Evolutionary conservation across 2,797 vertebrate species (phyloP), one percentile per base, ranked within the genome.

Genomic region (Mormyrops boulengeri): DNA sequence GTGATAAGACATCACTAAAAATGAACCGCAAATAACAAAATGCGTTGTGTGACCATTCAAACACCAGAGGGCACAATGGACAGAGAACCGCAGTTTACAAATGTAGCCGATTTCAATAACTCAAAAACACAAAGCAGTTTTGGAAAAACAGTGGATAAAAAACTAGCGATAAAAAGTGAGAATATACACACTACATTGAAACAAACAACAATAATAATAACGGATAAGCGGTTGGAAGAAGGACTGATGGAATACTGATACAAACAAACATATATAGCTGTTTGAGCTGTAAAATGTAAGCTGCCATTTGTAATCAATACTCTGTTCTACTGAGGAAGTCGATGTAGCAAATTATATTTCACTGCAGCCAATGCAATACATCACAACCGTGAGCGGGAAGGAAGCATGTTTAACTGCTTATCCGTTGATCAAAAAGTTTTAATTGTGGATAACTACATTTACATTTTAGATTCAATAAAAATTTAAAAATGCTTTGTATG

Each of bases 21-120:
- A 8, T 77, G 69, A 77, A 80, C 12, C 11, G 34, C 38, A 44
- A 80, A 80, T 85, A 50, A 50, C 19, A 50, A 50, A 50, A 49
- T 9, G 47, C 41, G 50, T 57, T 38, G 30, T 17, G 50, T 57
- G 44, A 86, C 52, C 11, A 50, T 41, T 90, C 49, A 6, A 34
- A 85, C 92, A 91, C 91, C 90, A 92, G 92, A 92, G 91, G 91
- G 91, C 91, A 91, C 90, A 19, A 87, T 85, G 44, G 17, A 80
- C 14, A 77, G 34, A 17, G 34, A 77, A 77, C 9, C 34, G 38
- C 34, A 41, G 30, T 38, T 41, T 77, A 30, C 69, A 19, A 80
- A 38, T 44, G 73, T 44, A 80, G 73, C 34, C 17, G 38, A 80
- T 2, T 17, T 38, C 34, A 44, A 19, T 80, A 80, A 80, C 73